A percentile compares a stretch with the other conserved stretches of the same genome.
Evolutionary conservation across 1,140 invertebrate genomes (phyloP).

Genomic region (Sarcophaga peregrina): DNA sequence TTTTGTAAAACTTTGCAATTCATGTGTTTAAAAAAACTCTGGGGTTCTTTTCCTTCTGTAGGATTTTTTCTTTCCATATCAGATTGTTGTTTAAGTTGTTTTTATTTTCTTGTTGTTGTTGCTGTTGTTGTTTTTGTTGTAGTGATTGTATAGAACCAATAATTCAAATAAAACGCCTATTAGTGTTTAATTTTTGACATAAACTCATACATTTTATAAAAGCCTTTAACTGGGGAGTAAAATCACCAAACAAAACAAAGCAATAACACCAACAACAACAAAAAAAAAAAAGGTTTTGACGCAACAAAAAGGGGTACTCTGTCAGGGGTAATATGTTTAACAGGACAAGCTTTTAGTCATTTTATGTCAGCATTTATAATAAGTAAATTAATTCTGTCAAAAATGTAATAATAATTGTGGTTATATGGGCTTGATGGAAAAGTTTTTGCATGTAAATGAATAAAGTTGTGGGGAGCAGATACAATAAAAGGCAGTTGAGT

Average conservation of each 20-base stretch:
- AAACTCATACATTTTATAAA: background rate
- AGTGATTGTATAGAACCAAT: background rate
- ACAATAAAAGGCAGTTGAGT: too few species aligned
- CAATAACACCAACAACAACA: too few species aligned
- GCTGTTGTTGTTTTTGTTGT: background rate
- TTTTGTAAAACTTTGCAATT: too few species aligned
- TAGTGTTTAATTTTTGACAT: conserved; percentile 11
- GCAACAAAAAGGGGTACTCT: background rate
- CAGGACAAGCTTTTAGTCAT: background rate
- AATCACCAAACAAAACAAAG: background rate
- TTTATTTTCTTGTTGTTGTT: background rate
- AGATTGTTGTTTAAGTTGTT: background rate
- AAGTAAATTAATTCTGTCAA: background rate
- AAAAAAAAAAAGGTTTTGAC: too few species aligned
- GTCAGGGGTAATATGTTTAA: background rate
- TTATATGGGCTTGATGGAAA: too few species aligned
- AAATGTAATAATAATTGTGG: background rate
- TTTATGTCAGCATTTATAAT: background rate
- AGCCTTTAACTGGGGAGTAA: background rate
- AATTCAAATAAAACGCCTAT: background rate
- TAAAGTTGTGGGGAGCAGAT: too few species aligned
- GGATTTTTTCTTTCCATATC: too few species aligned
- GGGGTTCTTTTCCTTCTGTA: too few species aligned
- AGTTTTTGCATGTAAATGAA: too few species aligned
- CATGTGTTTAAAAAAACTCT: too few species aligned